Evolutionary conservation across 1,140 invertebrate species (phyloP), one percentile per base, ranked within the genome.

Genomic region (Lepidurus couesii): DNA sequence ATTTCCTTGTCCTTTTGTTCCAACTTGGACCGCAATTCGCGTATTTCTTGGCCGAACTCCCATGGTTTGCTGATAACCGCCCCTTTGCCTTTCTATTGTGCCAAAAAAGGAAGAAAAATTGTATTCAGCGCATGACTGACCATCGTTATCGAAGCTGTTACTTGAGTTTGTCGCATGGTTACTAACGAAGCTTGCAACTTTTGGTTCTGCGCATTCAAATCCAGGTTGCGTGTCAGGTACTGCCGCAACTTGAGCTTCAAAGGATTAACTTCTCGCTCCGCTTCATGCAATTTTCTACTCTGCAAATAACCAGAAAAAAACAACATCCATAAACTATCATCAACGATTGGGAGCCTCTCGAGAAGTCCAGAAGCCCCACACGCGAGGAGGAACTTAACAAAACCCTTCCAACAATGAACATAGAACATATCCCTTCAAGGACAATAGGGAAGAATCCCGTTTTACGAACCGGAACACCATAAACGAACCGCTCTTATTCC

Each of bases 1-100:
- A 86, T 86, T 80, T 84, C 82, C 81, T 84, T 83, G 80, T 85
- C 85, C 80, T 85, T 84, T 78, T 86, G 84, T 44, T 84, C 81
- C 74, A 84, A 83, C 43, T 85, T 81, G 80, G 84, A 83, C 65
- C 84, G 83, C 81, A 85, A 81, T 81, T 85, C 84, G 73, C 73
- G 65, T 47, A 80, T 65, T 77, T 42, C 16, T 42, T 79, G 43
- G 42, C 75, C 10, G 7, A 47, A 42, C 21, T 44, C 75, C 75
- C 75, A 76, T 44, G 75, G 21, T 65, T 65, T 65, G 53, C 1
- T 65, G 13, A 21, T 65, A 65, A 65, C 53, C 13, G 13, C 53
- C 53, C 53, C 53, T 65, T 65, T 65, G 16, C 53, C 53, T 65
- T 65, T 65, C 53, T 65, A 21, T 13, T 65, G 16, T 21, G n/a